A percentile compares a stretch with the other conserved stretches of the same genome.
phyloP scores from a whole-genome alignment of 1,140 invertebrate genomes.

The Apis mellifera region Amel_HAv3.1 CM009936.2:15311001-15311500 shows the following conservation, averaged over 20 bases:
- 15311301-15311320: slow-evolving; percentile 79
- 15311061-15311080: slow-evolving; percentile 51
- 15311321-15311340: slow-evolving; percentile 75
- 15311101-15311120: slow-evolving; percentile 34
- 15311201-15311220: slow-evolving; percentile 80
- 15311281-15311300: slow-evolving; percentile 79
- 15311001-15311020: slow-evolving; percentile 48
- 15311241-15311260: neutral
- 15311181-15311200: slow-evolving; percentile 81
- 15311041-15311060: slow-evolving; percentile 48
- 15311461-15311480: too few species aligned
- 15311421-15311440: too few species aligned
- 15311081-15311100: slow-evolving; percentile 33
- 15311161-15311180: slow-evolving; percentile 75
- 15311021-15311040: slow-evolving; percentile 35
- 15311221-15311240: slow-evolving; percentile 78
- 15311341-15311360: slow-evolving; percentile 36
- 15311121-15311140: slow-evolving; percentile 72
- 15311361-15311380: neutral
- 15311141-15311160: slow-evolving; percentile 54
- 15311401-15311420: too few species aligned
- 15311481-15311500: too few species aligned
- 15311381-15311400: neutral
- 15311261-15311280: slow-evolving; percentile 19
- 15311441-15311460: too few species aligned